These are phyloP conservation scores for Tympanuchus pallidicinctus DNA, from an alignment of 2,113 vertebrate genomes.

Conservation along the genomic window DNA sequence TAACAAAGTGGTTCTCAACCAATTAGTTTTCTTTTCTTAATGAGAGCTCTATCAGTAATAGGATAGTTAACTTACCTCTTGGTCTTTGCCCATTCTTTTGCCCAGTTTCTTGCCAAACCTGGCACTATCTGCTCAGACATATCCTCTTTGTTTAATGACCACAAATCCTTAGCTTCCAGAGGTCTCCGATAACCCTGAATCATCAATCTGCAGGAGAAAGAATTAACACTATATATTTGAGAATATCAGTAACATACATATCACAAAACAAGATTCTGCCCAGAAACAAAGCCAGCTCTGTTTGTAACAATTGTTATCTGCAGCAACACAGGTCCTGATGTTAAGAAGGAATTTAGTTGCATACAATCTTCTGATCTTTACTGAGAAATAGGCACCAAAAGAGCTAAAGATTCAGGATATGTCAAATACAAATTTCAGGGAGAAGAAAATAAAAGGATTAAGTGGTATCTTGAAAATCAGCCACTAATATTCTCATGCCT, in stretches of 20 bases:
- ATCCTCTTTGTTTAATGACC: constrained; percentile 92
- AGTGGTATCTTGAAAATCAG: constrained; percentile 19
- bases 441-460: constrained; percentile 12
- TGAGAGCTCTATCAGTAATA: neutral
- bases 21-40: neutral
- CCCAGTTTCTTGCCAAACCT: constrained; percentile 86
- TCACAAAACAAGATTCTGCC: neutral
- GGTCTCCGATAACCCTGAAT: constrained; percentile 87
- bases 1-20: neutral
- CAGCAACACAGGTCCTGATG: neutral
- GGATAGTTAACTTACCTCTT: constrained; percentile 83
- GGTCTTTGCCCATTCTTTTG: constrained; percentile 84
- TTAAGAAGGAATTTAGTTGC: neutral
- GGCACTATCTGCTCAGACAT: constrained; percentile 87
- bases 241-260: neutral
- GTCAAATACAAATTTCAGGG: neutral
- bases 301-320: neutral
- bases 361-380: neutral
- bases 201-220: constrained; percentile 82
- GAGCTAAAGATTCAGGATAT: neutral
- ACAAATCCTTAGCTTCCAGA: constrained; percentile 90
- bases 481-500: constrained; percentile 15
- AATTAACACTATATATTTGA: neutral
- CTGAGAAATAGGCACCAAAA: neutral
- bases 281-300: neutral